phyloP scores from a whole-genome alignment of 2,797 vertebrate species.

The Pipistrellus pipistrellus region DNA sequence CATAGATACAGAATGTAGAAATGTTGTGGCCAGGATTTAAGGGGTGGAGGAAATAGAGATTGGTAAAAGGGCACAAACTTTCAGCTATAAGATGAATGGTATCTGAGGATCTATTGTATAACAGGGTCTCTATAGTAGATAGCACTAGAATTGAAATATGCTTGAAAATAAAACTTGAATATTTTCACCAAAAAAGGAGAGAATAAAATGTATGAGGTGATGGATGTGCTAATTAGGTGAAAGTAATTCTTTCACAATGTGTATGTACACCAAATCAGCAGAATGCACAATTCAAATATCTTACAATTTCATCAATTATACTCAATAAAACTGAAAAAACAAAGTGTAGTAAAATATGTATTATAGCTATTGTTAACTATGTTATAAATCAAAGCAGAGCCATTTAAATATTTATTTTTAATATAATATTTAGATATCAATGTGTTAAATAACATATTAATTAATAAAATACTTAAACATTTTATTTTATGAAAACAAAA shows the following conservation, averaged over 20 bases:
- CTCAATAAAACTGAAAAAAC: conserved; percentile 18
- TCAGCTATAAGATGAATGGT: not conserved
- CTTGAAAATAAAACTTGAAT: conserved; percentile 3
- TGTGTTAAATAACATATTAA: not conserved
- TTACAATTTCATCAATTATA: not conserved
- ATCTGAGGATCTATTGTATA: not conserved
- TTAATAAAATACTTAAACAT: not conserved
- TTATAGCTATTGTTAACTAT: not conserved
- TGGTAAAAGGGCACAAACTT: not conserved
- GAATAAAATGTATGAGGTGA: not conserved
- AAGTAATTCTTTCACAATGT: not conserved
- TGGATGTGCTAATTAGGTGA: not conserved
- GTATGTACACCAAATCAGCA: not conserved
- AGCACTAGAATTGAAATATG: not conserved
- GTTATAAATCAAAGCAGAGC: conserved; percentile 30
- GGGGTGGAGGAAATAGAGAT: not conserved
- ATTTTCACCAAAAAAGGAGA: not conserved
- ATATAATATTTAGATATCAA: not conserved
- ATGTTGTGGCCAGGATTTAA: not conserved
- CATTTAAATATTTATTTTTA: not conserved
- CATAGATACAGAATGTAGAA: not conserved
- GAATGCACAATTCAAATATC: not conserved
- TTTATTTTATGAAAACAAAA: conserved; percentile 20
- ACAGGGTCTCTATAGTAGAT: not conserved
- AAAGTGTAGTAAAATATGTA: conserved; percentile 5